These are phyloP conservation scores for Hydrolagus colliei DNA, from an alignment of 2,797 vertebrate species.

Conservation along the genomic window DNA sequence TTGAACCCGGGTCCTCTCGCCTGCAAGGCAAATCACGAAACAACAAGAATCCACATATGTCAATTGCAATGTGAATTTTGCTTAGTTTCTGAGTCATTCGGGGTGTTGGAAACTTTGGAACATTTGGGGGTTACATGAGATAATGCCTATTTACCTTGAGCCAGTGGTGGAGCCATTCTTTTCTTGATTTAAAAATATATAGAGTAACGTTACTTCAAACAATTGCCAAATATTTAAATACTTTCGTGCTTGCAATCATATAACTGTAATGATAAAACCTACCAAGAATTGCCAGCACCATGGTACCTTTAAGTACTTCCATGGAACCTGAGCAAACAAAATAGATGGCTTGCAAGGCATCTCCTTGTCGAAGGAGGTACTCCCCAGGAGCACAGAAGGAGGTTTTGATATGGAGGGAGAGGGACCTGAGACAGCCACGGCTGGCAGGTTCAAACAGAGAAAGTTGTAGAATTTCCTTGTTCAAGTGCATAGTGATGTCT, in stretches of 20 bases:
- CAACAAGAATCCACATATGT: too few species aligned
- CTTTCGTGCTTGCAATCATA: neutral
- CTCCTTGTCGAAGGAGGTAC: conserved; percentile 88
- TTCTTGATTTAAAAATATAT: too few species aligned
- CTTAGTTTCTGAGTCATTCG: too few species aligned
- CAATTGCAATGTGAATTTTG: too few species aligned
- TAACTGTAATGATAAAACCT: conserved; percentile 44
- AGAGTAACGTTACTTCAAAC: neutral
- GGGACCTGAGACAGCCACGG: conserved; percentile 87
- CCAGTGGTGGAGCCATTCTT: too few species aligned
- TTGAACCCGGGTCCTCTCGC: too few species aligned
- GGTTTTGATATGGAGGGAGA: conserved; percentile 97
- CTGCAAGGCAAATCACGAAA: too few species aligned
- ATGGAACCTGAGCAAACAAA: conserved; percentile 96
- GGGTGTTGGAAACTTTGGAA: too few species aligned
- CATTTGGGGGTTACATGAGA: too few species aligned
- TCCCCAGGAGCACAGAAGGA: conserved; percentile 94
- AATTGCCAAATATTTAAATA: neutral
- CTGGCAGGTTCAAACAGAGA: conserved; percentile 88
- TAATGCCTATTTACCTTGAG: too few species aligned
- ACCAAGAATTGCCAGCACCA: conserved; percentile 92
- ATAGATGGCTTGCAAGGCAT: conserved; percentile 91
- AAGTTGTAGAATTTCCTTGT: conserved; percentile 94
- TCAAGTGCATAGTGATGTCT: conserved; percentile 97
- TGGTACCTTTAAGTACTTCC: conserved; percentile 93